phyloP scores from a whole-genome alignment of 2,888 invertebrate genomes.

The Hoplodrina blanda region DNA sequence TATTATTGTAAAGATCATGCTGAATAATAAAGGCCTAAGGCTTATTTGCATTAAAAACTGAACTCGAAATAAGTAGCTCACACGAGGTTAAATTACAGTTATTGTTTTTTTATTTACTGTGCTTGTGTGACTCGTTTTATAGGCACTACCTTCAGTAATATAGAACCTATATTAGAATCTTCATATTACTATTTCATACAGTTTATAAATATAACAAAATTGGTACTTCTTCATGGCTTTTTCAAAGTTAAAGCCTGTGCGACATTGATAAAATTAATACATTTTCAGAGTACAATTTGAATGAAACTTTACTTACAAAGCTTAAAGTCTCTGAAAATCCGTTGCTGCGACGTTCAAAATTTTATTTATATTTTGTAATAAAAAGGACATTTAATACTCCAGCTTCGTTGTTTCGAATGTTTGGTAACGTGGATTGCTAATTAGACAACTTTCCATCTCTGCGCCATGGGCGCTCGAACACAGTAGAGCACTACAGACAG shows the following conservation, averaged over 20 bases:
- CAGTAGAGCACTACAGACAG: constrained; percentile 66
- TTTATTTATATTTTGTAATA: constrained; percentile 37
- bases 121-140: too few relatives aligned
- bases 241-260: constrained; percentile 4
- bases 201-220: not conserved
- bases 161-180: too few relatives aligned
- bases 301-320: constrained; percentile 11
- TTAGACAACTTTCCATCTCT: constrained; percentile 83
- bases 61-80: too few relatives aligned
- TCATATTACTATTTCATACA: not conserved
- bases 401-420: constrained; percentile 71
- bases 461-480: constrained; percentile 72
- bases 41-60: too few relatives aligned
- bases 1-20: too few relatives aligned
- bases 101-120: too few relatives aligned
- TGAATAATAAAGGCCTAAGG: too few relatives aligned
- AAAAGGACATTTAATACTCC: constrained; percentile 70
- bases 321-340: constrained; percentile 27
- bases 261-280: constrained; percentile 18
- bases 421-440: constrained; percentile 82
- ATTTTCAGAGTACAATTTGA: constrained; percentile 25
- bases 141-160: too few relatives aligned
- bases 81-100: too few relatives aligned
- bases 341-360: constrained; percentile 12
- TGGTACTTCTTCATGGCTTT: constrained; percentile 7